Evolutionary conservation across 2,888 invertebrate genomes (phyloP).

Genomic region (Polymixis lichenea): DNA sequence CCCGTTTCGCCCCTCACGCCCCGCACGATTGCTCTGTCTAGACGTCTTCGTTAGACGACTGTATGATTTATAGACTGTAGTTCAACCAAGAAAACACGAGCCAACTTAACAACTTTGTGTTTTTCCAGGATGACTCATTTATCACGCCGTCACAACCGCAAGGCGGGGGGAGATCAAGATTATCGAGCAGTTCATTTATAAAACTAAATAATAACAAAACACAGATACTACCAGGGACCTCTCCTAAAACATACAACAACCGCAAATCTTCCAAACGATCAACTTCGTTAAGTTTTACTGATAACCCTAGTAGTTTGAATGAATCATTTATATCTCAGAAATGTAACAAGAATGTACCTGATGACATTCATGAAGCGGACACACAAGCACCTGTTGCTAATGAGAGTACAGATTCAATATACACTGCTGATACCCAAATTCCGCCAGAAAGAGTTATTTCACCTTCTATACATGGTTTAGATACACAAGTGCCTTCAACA

Average conservation of each 20-base stretch:
- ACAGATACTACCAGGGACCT: constrained; percentile 76
- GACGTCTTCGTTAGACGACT: too few species aligned
- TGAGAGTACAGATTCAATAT: constrained; percentile 74
- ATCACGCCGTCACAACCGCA: constrained; percentile 78
- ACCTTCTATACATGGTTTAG: constrained; percentile 65
- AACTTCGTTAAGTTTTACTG: constrained; percentile 74
- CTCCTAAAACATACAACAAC: constrained; percentile 78
- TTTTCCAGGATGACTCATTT: constrained; percentile 86
- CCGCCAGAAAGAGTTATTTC: constrained; percentile 45
- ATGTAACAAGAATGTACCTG: constrained; percentile 51
- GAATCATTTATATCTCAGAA: constrained; percentile 68
- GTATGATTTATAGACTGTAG: too few species aligned
- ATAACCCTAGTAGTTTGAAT: constrained; percentile 74
- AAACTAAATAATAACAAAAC: constrained; percentile 78
- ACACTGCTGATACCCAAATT: constrained; percentile 74
- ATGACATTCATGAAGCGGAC: constrained; percentile 75
- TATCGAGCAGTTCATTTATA: constrained; percentile 75
- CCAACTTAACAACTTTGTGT: not conserved
- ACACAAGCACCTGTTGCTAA: constrained; percentile 76
- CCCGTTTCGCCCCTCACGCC: too few species aligned
- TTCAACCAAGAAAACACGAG: not conserved
- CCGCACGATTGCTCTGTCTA: too few species aligned
- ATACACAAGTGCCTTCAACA: constrained; percentile 70
- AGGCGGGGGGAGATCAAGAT: constrained; percentile 70
- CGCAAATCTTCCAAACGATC: constrained; percentile 83